These are phyloP conservation scores for Furcifer pardalis DNA, from an alignment of 2,797 vertebrate genomes.

Conservation along the genomic window DNA sequence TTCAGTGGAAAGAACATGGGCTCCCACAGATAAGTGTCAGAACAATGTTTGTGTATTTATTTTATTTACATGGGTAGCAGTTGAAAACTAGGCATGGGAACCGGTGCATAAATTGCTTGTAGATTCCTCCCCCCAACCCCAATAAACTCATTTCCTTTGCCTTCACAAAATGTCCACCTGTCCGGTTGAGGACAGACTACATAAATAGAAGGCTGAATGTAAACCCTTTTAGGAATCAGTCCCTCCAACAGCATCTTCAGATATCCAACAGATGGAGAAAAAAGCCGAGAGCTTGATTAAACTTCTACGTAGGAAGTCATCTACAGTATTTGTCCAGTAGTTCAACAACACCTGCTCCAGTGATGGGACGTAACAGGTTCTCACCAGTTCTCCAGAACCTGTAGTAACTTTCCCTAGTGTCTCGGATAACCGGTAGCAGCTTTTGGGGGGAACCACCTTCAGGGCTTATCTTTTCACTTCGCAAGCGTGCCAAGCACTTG, in stretches of 20 bases:
- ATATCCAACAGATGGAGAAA: no score
- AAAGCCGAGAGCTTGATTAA: not conserved
- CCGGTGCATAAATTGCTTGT: no score
- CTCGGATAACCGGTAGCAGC: no score
- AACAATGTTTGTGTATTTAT: not conserved
- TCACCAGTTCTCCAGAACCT: no score
- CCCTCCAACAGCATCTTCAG: not conserved
- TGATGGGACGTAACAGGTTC: no score
- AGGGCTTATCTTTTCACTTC: no score
- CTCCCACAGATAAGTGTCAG: not conserved
- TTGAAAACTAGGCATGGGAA: not conserved
- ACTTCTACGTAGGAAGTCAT: not conserved
- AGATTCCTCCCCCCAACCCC: no score
- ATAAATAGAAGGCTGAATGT: not conserved
- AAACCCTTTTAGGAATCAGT: not conserved
- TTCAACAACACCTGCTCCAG: no score
- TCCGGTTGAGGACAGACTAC: not conserved
- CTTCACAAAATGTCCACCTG: no score
- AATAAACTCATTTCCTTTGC: not conserved
- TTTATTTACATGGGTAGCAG: not conserved
- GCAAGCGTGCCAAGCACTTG: no score
- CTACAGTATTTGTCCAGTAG: not conserved
- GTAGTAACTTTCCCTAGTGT: no score
- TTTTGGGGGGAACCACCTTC: no score
- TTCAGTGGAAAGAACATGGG: not conserved